Evolutionary conservation across 2,113 vertebrate species (phyloP).

Genomic region (Nibea albiflora): DNA sequence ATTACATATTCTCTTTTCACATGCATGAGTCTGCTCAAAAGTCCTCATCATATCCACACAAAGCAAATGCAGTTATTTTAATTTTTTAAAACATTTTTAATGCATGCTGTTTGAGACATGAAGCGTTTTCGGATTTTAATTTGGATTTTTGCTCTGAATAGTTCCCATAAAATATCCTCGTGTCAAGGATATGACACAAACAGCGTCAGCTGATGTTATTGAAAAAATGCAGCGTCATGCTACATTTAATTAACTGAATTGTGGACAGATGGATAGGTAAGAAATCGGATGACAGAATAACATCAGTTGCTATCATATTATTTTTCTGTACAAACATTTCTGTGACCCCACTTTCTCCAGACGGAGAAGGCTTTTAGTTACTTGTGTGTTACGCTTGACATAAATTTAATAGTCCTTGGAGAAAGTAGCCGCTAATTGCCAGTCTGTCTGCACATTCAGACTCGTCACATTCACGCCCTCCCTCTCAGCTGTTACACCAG

Average conservation of each 20-base stretch:
- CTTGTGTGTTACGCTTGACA: conserved; percentile 25
- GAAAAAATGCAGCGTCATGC: conserved; percentile 2
- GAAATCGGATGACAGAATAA: not conserved
- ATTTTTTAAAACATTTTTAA: too few species aligned
- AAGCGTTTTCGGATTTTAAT: not conserved
- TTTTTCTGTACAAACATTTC: conserved; percentile 10
- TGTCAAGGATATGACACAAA: not conserved
- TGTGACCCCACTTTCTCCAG: not conserved
- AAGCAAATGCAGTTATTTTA: not conserved
- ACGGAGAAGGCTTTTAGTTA: conserved; percentile 16
- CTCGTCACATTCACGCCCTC: conserved; percentile 17
- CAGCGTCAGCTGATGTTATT: not conserved
- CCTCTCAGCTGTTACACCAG: conserved; percentile 23
- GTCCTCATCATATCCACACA: not conserved
- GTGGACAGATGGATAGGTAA: not conserved
- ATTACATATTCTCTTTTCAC: not conserved
- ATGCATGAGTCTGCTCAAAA: not conserved
- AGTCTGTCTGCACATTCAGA: conserved; percentile 28
- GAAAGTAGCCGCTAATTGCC: conserved; percentile 43
- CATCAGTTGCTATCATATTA: not conserved
- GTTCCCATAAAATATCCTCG: not conserved
- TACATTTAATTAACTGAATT: not conserved
- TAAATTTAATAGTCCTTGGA: conserved; percentile 35
- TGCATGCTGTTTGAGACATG: not conserved
- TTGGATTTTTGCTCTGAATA: not conserved